These are phyloP conservation scores for Neocrepidodera transversa DNA, from an alignment of 2,888 invertebrate species.

Conservation along the genomic window DNA sequence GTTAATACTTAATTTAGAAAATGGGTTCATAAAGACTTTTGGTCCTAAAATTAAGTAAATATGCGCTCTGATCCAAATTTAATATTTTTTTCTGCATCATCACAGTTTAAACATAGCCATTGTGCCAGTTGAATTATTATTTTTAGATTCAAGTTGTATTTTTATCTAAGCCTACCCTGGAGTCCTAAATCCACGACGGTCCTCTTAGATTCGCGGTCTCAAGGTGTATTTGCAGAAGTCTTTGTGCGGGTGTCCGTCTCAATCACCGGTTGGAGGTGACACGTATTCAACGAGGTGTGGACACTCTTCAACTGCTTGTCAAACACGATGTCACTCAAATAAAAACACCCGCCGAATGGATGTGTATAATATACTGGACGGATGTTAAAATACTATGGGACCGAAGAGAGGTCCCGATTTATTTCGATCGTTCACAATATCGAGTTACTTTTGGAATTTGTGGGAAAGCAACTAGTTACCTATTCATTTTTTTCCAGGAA, in stretches of 20 bases:
- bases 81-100: too few species aligned
- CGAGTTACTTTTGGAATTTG: slow-evolving; percentile 29
- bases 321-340: slow-evolving; percentile 57
- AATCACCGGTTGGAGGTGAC: slow-evolving; percentile 55
- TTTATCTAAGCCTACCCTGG: not conserved
- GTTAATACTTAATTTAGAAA: too few species aligned
- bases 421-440: slow-evolving; percentile 8
- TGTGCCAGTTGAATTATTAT: too few species aligned
- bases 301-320: slow-evolving; percentile 57
- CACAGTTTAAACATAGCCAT: too few species aligned
- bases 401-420: not conserved
- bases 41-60: too few species aligned
- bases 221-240: slow-evolving; percentile 46
- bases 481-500: too few species aligned
- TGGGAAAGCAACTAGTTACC: too few species aligned
- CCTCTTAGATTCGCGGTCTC: slow-evolving; percentile 13
- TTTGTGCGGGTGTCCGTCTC: slow-evolving; percentile 56
- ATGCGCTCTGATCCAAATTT: too few species aligned
- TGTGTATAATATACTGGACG: slow-evolving; percentile 33
- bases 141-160: too few species aligned
- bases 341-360: slow-evolving; percentile 30
- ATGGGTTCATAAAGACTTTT: too few species aligned
- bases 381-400: slow-evolving; percentile 15
- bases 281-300: slow-evolving; percentile 58
- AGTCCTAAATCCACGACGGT: not conserved